These are phyloP conservation scores for Cephalopterus ornatus DNA, from an alignment of 2,113 vertebrate genomes.

Conservation along the genomic window DNA sequence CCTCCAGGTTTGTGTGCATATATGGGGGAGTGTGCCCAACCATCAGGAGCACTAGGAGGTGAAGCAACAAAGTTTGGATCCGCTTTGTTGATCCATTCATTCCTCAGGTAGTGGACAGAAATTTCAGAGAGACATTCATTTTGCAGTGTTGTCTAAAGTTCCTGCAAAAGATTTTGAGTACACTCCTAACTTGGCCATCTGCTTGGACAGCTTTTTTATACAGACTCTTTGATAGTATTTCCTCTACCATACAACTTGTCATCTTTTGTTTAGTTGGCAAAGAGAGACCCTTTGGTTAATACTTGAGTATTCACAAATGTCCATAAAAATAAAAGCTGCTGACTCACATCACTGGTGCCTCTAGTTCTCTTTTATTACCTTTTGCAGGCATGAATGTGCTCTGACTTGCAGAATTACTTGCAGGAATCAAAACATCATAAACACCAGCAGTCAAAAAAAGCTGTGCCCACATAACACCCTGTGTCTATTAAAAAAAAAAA, in stretches of 20 bases:
- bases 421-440: not conserved
- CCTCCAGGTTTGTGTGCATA: not conserved
- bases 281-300: not conserved
- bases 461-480: fast-evolving
- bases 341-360: not conserved
- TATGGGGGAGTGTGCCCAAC: fast-evolving
- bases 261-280: not conserved
- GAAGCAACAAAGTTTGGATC: not conserved
- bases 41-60: not conserved
- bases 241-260: not conserved
- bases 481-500: not conserved
- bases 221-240: not conserved
- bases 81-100: not conserved
- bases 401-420: slow-evolving; percentile 9
- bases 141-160: not conserved
- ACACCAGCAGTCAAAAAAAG: not conserved
- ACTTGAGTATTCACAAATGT: not conserved
- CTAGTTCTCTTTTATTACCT: not conserved
- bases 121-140: not conserved
- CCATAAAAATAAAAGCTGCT: slow-evolving; percentile 20
- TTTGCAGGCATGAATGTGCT: slow-evolving; percentile 5
- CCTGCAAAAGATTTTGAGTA: not conserved
- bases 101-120: not conserved
- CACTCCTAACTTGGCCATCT: not conserved
- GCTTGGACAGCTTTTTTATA: not conserved